Percentiles rank a stretch among this genome's conserved stretches.
Evolutionary conservation across 92 coral and sea anemone species (phyloP).

Genomic region (Siderastrea radians): DNA sequence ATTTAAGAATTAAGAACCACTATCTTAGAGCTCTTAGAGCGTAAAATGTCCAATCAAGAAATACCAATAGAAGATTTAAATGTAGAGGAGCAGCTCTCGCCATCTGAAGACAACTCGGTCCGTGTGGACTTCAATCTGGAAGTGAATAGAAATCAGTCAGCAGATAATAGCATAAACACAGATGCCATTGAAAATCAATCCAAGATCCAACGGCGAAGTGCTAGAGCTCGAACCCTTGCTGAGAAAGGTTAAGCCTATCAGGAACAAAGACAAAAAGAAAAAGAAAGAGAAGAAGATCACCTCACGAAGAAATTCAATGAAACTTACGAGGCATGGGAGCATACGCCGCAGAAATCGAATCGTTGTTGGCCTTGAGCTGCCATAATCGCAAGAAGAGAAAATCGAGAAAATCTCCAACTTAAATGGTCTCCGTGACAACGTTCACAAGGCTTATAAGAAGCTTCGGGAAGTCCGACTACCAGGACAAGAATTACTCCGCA

Average conservation of each 20-base stretch:
- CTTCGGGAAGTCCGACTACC: background rate
- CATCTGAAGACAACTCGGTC: too few relatives aligned
- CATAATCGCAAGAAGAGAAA: background rate
- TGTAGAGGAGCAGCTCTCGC: too few relatives aligned
- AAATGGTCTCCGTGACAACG: background rate
- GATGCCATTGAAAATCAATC: background rate
- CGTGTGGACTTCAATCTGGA: too few relatives aligned
- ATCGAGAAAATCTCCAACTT: background rate
- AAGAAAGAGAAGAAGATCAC: background rate
- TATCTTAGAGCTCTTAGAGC: too few relatives aligned
- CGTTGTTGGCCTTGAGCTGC: too few relatives aligned
- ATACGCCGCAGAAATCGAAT: background rate
- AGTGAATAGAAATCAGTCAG: too few relatives aligned
- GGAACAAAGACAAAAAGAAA: background rate
- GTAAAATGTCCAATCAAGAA: too few relatives aligned
- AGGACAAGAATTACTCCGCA: background rate
- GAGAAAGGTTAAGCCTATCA: conserved; percentile 5
- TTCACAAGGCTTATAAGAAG: conserved; percentile 2
- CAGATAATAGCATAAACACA: too few relatives aligned
- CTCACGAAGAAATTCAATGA: background rate
- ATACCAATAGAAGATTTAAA: too few relatives aligned
- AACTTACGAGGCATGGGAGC: background rate
- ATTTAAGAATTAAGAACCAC: too few relatives aligned
- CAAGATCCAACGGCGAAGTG: background rate
- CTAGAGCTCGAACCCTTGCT: too few relatives aligned